A percentile compares a stretch with the other conserved stretches of the same genome.
Conservation (phyloP, 2,113 vertebrate genomes). For the Tauraco erythrolophus region DNA sequence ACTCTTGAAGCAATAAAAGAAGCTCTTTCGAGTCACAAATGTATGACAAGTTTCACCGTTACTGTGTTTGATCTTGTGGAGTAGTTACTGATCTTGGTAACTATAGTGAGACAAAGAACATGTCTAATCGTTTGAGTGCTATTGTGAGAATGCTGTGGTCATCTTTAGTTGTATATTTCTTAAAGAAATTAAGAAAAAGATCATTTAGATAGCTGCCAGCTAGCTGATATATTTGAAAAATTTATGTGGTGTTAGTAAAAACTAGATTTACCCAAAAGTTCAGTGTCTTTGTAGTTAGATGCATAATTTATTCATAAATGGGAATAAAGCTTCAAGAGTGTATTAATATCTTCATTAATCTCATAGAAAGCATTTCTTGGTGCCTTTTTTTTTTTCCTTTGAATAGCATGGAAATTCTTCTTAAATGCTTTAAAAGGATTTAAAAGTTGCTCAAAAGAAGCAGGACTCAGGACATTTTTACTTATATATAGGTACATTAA, state of each 20-base stretch:
- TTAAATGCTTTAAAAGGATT: background rate
- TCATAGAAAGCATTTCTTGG: background rate
- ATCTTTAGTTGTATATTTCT: background rate
- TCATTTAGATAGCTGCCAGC: background rate
- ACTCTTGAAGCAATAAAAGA: background rate
- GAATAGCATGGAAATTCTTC: background rate
- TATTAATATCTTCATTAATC: constrained; percentile 40
- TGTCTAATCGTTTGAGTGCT: background rate
- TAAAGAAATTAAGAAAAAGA: background rate
- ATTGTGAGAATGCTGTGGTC: background rate
- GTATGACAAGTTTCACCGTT: background rate
- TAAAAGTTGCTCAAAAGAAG: background rate
- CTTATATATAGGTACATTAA: background rate
- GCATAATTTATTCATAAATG: constrained; percentile 51
- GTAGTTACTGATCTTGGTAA: background rate
- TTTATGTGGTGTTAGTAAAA: background rate
- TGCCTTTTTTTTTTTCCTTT: background rate
- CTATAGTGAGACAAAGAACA: background rate
- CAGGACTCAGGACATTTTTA: background rate
- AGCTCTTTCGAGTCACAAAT: background rate
- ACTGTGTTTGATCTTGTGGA: background rate
- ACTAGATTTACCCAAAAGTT: background rate
- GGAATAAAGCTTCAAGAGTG: background rate
- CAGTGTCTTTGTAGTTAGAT: constrained; percentile 29
- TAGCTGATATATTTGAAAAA: background rate